Evolutionary conservation across 2,113 vertebrate species (phyloP).

Genomic region (Monopterus albus): DNA sequence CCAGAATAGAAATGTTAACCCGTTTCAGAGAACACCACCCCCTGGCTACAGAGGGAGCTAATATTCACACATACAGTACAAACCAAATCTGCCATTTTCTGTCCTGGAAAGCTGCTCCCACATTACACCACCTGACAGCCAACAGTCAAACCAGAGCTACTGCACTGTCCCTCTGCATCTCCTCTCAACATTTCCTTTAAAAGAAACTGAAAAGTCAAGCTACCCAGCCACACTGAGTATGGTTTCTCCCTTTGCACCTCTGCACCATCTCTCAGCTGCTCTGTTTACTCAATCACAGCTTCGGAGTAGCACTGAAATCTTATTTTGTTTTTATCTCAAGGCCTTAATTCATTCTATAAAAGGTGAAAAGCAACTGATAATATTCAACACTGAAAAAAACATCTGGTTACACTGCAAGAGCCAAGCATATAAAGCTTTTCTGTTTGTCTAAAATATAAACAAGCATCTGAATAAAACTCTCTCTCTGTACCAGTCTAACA

Average conservation of each 20-base stretch:
- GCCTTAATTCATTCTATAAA: too few relatives aligned
- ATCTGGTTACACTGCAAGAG: not conserved
- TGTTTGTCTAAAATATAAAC: not conserved
- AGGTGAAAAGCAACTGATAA: not conserved
- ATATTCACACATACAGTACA: not conserved
- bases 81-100: not conserved
- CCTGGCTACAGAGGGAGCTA: not conserved
- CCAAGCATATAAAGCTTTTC: not conserved
- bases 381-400: not conserved
- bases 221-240: not conserved
- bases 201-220: not conserved
- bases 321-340: too few relatives aligned
- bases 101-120: not conserved
- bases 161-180: not conserved
- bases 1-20: not conserved
- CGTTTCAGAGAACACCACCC: not conserved
- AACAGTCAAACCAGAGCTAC: not conserved
- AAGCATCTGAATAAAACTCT: too few relatives aligned
- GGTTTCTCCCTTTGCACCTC: not conserved
- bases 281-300: not conserved
- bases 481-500: too few relatives aligned
- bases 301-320: not conserved
- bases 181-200: conserved; percentile 16
- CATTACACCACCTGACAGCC: not conserved
- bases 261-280: not conserved